Conservation (phyloP, 1,140 invertebrate genomes). For the Heliconius congener region DNA sequence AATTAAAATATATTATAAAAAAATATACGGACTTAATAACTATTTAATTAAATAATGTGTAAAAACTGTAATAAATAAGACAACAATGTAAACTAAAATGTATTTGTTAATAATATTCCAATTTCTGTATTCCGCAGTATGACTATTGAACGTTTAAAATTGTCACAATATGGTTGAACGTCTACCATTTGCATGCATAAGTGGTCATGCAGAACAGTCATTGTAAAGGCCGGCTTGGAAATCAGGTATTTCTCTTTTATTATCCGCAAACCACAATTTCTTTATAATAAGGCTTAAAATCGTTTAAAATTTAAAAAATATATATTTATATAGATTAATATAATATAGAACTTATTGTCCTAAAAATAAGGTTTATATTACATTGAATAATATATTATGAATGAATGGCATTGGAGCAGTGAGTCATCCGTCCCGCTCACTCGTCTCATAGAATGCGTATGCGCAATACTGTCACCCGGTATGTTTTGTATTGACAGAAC, state of each 20-base stretch:
- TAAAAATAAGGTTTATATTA: slow-evolving; percentile 13
- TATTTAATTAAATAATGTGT: neutral
- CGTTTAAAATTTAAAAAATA: slow-evolving; percentile 15
- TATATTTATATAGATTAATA: neutral
- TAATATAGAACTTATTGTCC: slow-evolving; percentile 21
- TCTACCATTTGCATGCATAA: slow-evolving; percentile 32
- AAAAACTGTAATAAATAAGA: neutral
- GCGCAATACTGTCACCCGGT: slow-evolving; percentile 53
- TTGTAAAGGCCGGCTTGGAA: slow-evolving; percentile 27
- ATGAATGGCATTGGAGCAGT: slow-evolving; percentile 68
- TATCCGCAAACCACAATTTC: slow-evolving; percentile 28
- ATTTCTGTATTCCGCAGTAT: neutral
- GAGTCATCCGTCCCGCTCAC: slow-evolving; percentile 64
- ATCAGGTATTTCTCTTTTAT: slow-evolving; percentile 25
- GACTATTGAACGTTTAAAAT: neutral
- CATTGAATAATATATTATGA: slow-evolving; percentile 42
- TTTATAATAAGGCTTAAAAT: slow-evolving; percentile 33
- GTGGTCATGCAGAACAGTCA: slow-evolving; percentile 30
- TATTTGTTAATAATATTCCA: neutral
- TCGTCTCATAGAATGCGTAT: slow-evolving; percentile 56
- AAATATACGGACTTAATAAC: too few relatives aligned
- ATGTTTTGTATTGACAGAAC: slow-evolving; percentile 43
- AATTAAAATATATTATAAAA: too few relatives aligned
- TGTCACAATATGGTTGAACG: slow-evolving; percentile 12
- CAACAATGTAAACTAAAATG: neutral